Evolutionary conservation across 2,888 invertebrate genomes (phyloP).

Genomic region (Seira ritae): DNA sequence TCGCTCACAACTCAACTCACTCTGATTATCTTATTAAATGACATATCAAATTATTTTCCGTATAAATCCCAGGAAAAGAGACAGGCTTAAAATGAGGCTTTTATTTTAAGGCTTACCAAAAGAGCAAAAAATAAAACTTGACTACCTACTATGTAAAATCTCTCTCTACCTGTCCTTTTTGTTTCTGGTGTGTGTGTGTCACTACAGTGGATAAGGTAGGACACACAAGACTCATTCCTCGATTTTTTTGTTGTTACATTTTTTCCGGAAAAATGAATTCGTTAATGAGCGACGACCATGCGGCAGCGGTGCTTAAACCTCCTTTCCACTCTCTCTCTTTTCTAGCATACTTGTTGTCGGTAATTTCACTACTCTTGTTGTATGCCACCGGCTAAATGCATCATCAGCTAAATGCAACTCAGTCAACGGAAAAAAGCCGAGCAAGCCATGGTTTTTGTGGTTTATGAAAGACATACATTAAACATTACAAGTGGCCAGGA

Average conservation of each 20-base stretch:
- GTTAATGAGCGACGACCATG: constrained; percentile 34
- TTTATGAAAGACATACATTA: constrained; percentile 49
- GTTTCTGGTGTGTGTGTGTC: no score
- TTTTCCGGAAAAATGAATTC: constrained; percentile 1
- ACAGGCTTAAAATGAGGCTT: constrained; percentile 10
- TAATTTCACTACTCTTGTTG: background rate
- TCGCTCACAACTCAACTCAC: background rate
- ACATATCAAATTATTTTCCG: constrained; percentile 19
- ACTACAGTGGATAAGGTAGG: no score
- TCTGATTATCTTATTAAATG: constrained; percentile 50
- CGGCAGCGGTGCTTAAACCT: background rate
- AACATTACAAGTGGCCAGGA: constrained; percentile 49
- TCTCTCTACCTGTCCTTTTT: background rate
- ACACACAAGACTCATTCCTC: background rate
- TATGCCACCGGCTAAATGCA: background rate
- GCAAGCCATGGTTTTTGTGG: constrained; percentile 42
- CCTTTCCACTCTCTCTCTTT: background rate
- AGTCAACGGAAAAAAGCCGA: background rate
- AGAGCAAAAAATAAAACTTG: background rate
- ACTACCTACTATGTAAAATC: background rate
- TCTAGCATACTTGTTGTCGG: background rate
- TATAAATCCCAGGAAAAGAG: constrained; percentile 28
- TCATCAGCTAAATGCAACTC: background rate
- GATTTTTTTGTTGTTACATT: background rate
- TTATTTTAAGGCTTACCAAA: background rate